Evolutionary conservation across 1,140 invertebrate genomes (phyloP).

Genomic region (Plectrocnemia conspersa): DNA sequence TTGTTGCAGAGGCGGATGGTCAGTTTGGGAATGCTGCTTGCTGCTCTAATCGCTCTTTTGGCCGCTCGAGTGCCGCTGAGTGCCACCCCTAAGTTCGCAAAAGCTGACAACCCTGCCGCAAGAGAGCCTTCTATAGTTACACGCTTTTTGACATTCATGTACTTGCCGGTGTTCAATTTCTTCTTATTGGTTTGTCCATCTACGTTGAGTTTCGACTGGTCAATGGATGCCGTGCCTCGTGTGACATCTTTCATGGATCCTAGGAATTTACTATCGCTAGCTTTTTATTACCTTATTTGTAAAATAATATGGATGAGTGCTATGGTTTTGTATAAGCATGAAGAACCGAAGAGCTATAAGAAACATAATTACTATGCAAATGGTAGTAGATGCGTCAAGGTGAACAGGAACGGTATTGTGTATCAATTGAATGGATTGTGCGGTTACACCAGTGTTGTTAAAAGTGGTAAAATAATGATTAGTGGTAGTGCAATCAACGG

Average conservation of each 20-base stretch:
- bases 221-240: conserved; percentile 87
- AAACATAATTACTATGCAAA: conserved; percentile 24
- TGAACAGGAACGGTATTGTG: conserved; percentile 32
- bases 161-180: conserved; percentile 83
- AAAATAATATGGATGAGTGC: conserved; percentile 45
- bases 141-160: conserved; percentile 77
- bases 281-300: conserved; percentile 63
- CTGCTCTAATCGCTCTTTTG: conserved; percentile 54
- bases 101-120: conserved; percentile 86
- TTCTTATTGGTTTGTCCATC: conserved; percentile 76
- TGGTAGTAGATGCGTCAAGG: conserved; percentile 27
- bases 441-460: conserved; percentile 30
- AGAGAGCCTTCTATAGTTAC: conserved; percentile 65
- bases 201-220: conserved; percentile 90
- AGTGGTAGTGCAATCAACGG: conserved; percentile 27
- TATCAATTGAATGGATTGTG: conserved; percentile 33
- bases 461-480: conserved; percentile 30
- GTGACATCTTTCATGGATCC: conserved; percentile 68
- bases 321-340: conserved; percentile 20
- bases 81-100: conserved; percentile 72
- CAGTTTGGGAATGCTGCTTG: conserved; percentile 59
- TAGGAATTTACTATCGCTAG: conserved; percentile 65
- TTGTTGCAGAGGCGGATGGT: conserved; percentile 62
- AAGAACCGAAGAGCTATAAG: conserved; percentile 28
- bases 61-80: conserved; percentile 62